Evolutionary conservation across 30 jellyfish, hydroid and myxozoan genomes (phyloP), one percentile per base, ranked within the genome.

Genomic region (Hydra vulgaris): DNA sequence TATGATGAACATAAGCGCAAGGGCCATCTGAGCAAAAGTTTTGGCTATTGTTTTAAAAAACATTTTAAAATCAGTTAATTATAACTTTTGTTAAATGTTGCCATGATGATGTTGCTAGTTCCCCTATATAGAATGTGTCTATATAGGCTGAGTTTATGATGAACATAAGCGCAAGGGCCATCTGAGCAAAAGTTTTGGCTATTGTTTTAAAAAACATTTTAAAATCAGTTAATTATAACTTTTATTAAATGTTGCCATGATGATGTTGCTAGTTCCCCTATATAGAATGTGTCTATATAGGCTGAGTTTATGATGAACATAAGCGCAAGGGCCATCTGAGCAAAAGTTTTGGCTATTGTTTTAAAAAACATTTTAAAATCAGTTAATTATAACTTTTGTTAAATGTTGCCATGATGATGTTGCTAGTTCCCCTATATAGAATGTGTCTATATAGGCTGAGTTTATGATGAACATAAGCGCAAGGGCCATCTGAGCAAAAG

Each of bases 311-410:
- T 40, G 61, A 40, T 40, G 61, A 40, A 12, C 12, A 40, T 40
- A 3, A 40, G 61, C 61, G 61, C 20, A 23, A 23, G 21, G 25
- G 79, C 79, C 79, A 71, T 71, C 79, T 71, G 53, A 71, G 53
- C n/a, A 17, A 12, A 20, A 71, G 61, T 40, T 23, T 12, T 12
- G 5, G 15, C 25, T 12, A 15, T 15, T 23, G 0, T 23, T 20
- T 1, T 20, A 15, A 1, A 15, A 1, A 1, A 68, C 3, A 68
- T 1, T 25, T 15, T 1, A 15, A 15, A 15, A 15, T 25, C 8
- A 7, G 75, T 68, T 1, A 68, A 68, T 20, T n/a, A n/a, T n/a
- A n/a, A n/a, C n/a, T n/a, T n/a, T n/a, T n/a, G n/a, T n/a, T n/a
- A n/a, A n/a, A n/a, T n/a, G n/a, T n/a, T n/a, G n/a, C n/a, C n/a